Conservation (phyloP, 2,113 vertebrate genomes). For the Thalassoma bifasciatum region DNA sequence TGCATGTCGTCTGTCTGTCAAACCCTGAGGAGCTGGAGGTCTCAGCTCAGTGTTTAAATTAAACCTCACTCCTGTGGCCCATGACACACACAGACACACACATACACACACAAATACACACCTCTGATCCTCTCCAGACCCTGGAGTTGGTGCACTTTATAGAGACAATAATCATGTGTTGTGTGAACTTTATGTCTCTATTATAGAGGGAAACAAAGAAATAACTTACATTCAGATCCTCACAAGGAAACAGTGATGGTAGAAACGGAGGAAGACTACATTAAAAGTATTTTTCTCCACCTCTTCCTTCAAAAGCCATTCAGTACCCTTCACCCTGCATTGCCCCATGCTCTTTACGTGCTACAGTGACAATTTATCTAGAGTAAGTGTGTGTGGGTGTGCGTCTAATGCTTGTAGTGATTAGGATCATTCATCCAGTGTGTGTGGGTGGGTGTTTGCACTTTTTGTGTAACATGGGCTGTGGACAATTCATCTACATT, state of each 20-base stretch:
- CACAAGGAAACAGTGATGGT: not conserved
- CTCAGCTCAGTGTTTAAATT: conserved; percentile 51
- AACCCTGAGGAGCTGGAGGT: conserved; percentile 43
- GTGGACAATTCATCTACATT: conserved; percentile 79
- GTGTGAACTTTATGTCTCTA: conserved; percentile 14
- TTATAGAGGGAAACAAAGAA: conserved; percentile 2
- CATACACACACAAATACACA: conserved; percentile 22
- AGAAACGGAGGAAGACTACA: not conserved
- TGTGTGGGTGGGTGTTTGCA: conserved; percentile 32
- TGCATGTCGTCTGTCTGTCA: conserved; percentile 44
- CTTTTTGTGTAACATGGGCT: conserved; percentile 61
- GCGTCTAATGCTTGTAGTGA: conserved; percentile 29
- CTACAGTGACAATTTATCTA: conserved; percentile 40
- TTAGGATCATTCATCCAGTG: conserved; percentile 40
- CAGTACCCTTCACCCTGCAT: conserved; percentile 53
- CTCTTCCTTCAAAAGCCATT: conserved; percentile 9
- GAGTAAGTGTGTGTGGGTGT: conserved; percentile 17
- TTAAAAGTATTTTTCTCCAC: not conserved
- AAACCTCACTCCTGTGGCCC: conserved; percentile 39
- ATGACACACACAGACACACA: conserved; percentile 30
- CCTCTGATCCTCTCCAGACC: conserved; percentile 35
- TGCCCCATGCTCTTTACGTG: conserved; percentile 14
- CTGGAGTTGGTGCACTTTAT: conserved; percentile 30
- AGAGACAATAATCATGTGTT: conserved; percentile 11
- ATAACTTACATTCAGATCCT: conserved; percentile 8